Conservation (phyloP, 2,113 vertebrate genomes). For the Eira barbara region DNA sequence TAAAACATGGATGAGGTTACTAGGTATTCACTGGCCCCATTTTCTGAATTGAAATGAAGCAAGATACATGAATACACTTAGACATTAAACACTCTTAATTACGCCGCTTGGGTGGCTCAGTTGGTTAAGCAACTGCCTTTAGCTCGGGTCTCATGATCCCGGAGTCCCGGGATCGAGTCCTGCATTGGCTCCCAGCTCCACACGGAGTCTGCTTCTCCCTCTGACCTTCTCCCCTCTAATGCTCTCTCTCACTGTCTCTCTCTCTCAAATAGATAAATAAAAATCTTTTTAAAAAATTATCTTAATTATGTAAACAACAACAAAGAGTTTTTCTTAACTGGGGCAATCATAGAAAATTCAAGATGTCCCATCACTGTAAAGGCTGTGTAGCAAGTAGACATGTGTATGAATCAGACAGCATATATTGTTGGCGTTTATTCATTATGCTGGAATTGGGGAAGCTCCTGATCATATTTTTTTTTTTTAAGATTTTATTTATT, state of each 20-base stretch:
- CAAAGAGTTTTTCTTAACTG: neutral
- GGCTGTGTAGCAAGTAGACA: neutral
- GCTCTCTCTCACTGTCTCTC: too few species aligned
- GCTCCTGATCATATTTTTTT: neutral
- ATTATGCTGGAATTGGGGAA: neutral
- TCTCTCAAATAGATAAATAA: too few species aligned
- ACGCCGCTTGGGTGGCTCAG: too few species aligned
- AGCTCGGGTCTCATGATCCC: too few species aligned
- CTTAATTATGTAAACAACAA: neutral
- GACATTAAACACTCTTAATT: neutral
- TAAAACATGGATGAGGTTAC: neutral
- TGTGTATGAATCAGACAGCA: neutral
- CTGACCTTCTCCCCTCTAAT: too few species aligned
- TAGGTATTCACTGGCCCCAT: neutral
- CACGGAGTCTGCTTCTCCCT: too few species aligned
- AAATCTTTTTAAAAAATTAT: neutral
- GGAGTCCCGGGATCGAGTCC: too few species aligned
- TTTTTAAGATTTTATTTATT: too few species aligned
- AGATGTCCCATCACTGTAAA: neutral
- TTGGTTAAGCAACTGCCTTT: too few species aligned
- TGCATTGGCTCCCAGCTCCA: too few species aligned
- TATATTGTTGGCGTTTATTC: neutral
- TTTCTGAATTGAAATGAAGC: slow-evolving; percentile 38
- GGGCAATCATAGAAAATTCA: slow-evolving; percentile 1
- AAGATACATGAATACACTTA: neutral